These are phyloP conservation scores for Dryobota labecula DNA, from an alignment of 2,888 invertebrate genomes.

Conservation along the genomic window DNA sequence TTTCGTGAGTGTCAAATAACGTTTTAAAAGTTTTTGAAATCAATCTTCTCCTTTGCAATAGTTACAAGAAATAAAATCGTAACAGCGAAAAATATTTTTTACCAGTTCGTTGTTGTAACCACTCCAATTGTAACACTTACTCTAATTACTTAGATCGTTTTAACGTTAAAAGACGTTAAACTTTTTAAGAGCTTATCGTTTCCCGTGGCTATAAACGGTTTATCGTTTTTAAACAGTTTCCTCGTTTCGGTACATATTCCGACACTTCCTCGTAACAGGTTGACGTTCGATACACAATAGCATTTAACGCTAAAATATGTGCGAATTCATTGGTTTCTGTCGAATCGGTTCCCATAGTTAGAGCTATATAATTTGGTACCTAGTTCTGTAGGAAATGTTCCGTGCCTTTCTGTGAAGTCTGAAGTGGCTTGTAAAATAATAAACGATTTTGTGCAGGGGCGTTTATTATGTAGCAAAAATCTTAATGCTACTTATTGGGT, in stretches of 20 bases:
- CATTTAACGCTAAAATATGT: conserved; percentile 46
- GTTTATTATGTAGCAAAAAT: no score
- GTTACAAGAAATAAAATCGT: not conserved
- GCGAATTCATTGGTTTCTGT: conserved; percentile 42
- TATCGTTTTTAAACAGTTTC: conserved; percentile 37
- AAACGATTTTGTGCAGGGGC: not conserved
- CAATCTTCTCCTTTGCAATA: not conserved
- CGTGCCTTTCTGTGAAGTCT: not conserved
- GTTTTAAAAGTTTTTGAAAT: not conserved
- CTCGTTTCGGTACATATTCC: conserved; percentile 43
- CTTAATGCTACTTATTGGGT: not conserved
- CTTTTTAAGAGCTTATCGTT: conserved; percentile 20
- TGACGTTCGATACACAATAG: conserved; percentile 47
- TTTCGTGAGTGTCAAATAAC: not conserved
- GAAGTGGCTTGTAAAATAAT: not conserved
- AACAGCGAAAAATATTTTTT: no score
- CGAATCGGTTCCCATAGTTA: conserved; percentile 31
- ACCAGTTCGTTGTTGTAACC: no score
- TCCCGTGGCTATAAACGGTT: conserved; percentile 24
- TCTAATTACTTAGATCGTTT: conserved; percentile 1
- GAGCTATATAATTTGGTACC: conserved; percentile 24
- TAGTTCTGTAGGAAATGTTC: not conserved
- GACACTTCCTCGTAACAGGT: conserved; percentile 39
- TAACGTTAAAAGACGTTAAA: not conserved
- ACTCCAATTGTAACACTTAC: not conserved